A percentile compares a stretch with the other conserved stretches of the same genome.
These are phyloP conservation scores for Oxygymnocypris stewartii DNA, from an alignment of 2,113 vertebrate species.

Conservation along the genomic window DNA sequence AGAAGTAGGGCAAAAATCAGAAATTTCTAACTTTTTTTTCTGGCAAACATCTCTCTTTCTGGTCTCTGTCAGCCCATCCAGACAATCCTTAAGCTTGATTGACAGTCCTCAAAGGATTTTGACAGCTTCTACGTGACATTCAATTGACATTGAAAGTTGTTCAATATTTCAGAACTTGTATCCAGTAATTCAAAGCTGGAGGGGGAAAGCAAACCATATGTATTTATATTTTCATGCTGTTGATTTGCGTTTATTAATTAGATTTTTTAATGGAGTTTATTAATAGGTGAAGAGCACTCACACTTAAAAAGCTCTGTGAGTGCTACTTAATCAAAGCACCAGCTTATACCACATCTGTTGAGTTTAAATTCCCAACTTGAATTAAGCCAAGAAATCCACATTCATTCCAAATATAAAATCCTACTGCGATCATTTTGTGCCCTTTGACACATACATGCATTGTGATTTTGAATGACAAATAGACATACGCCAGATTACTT, in stretches of 20 bases:
- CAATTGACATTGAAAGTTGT: slow-evolving; percentile 12
- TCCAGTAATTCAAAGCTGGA: slow-evolving; percentile 24
- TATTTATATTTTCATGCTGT: background rate
- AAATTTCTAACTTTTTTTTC: background rate
- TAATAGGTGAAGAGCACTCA: background rate
- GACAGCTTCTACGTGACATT: slow-evolving; percentile 18
- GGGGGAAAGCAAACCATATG: background rate
- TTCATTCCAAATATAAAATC: background rate
- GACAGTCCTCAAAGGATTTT: slow-evolving; percentile 7
- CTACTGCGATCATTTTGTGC: background rate
- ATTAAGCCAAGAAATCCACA: slow-evolving; percentile 14
- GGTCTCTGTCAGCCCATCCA: slow-evolving; percentile 17
- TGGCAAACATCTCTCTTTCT: background rate
- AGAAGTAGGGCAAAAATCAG: background rate
- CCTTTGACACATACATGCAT: slow-evolving; percentile 10
- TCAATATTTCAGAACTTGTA: background rate
- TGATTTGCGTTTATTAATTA: background rate
- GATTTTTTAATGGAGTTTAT: background rate
- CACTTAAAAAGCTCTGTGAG: background rate
- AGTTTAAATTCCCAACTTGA: slow-evolving; percentile 11
- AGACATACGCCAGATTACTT: background rate
- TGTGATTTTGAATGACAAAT: background rate
- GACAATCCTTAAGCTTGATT: slow-evolving; percentile 7
- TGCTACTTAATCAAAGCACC: background rate
- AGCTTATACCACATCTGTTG: background rate